phyloP scores from a whole-genome alignment of 1,140 invertebrate species.

The Drosophila serrata region DNA sequence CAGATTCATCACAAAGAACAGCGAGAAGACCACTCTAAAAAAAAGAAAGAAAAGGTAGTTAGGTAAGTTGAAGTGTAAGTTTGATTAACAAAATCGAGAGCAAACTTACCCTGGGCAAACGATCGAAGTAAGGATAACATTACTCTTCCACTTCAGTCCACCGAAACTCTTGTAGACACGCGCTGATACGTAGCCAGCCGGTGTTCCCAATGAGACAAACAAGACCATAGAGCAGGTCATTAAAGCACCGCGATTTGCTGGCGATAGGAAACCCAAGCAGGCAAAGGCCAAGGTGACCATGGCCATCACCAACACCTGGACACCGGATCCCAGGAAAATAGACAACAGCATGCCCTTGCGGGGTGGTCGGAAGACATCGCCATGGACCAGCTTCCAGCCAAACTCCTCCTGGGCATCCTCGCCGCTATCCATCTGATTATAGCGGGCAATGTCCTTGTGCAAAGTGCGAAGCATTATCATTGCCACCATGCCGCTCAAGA shows the following conservation, averaged over 20 bases:
- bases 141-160: slow-evolving; percentile 99
- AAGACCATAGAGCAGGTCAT: slow-evolving; percentile 99
- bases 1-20: slow-evolving; percentile 99
- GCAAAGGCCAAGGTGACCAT: slow-evolving; percentile 96
- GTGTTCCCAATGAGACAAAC: slow-evolving; percentile 97
- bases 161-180: slow-evolving; percentile 99
- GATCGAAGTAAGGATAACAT: slow-evolving; percentile 98
- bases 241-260: slow-evolving; percentile 98
- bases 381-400: slow-evolving; percentile 99
- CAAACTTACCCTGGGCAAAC: slow-evolving; percentile 94
- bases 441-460: slow-evolving; percentile 99
- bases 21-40: slow-evolving; percentile 94
- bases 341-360: slow-evolving; percentile 98
- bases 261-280: slow-evolving; percentile 98
- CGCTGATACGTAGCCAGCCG: slow-evolving; percentile 98
- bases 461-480: slow-evolving; percentile 99
- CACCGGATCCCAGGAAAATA: slow-evolving; percentile 97
- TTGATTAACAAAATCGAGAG: neutral
- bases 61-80: neutral
- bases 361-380: slow-evolving; percentile 98
- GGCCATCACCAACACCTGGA: slow-evolving; percentile 94
- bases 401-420: slow-evolving; percentile 99
- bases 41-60: neutral
- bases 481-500: slow-evolving; percentile 99
- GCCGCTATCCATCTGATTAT: slow-evolving; percentile 98